These are phyloP conservation scores for Aspiorhynchus laticeps DNA, from an alignment of 2,113 vertebrate species.

Conservation along the genomic window DNA sequence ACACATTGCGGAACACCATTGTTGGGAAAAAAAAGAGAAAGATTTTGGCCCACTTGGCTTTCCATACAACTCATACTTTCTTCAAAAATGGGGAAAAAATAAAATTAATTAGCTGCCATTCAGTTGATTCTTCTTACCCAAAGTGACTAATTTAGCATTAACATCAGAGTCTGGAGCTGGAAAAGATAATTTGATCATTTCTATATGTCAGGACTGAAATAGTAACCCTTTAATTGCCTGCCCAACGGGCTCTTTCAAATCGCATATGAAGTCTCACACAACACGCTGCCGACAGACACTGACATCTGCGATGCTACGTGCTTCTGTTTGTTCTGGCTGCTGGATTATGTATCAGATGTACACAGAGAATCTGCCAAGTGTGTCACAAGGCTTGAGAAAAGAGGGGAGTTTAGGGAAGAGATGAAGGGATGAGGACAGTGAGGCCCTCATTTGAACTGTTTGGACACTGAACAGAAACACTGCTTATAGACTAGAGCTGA, in stretches of 20 bases:
- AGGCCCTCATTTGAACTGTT: slow-evolving; percentile 14
- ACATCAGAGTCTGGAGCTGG: background rate
- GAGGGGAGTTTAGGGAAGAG: background rate
- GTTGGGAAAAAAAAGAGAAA: background rate
- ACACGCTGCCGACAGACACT: background rate
- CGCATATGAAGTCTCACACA: background rate
- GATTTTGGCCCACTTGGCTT: too few relatives aligned
- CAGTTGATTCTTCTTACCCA: background rate
- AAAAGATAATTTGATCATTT: background rate
- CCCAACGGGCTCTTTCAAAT: background rate
- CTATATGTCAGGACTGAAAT: background rate
- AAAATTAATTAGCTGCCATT: background rate
- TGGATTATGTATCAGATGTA: slow-evolving; percentile 38
- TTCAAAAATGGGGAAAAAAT: background rate
- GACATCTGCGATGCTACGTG: slow-evolving; percentile 2
- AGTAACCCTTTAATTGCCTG: background rate
- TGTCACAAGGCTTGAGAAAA: slow-evolving; percentile 39
- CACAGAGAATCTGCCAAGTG: slow-evolving; percentile 42
- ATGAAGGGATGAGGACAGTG: slow-evolving; percentile 5
- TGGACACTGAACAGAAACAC: background rate
- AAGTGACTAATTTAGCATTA: background rate
- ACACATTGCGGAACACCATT: background rate
- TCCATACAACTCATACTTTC: too few relatives aligned
- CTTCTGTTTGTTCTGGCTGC: slow-evolving; percentile 30
- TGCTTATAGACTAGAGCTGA: background rate